Evolutionary conservation across 2,113 vertebrate species (phyloP), one percentile per base, ranked within the genome.

Genomic region (Mola mola): DNA sequence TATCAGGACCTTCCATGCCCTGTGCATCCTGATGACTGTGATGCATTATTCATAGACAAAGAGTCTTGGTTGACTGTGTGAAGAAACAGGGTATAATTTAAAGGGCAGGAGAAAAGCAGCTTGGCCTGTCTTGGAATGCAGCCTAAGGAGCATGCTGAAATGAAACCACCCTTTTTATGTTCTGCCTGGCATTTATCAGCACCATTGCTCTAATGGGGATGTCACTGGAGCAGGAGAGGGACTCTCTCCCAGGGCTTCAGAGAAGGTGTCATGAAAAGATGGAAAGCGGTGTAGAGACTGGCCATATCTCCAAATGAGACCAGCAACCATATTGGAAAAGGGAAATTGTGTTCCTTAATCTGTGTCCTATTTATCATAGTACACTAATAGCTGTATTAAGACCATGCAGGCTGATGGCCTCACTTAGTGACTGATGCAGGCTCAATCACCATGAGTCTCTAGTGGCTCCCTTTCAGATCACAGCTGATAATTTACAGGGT

Each of bases 121-220:
- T 53, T 46, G 73, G 40, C 78, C 77, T 78, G 73, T 72, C 78
- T 82, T 83, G 67, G 49, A 85, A 59, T 68, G 67, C 66, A 71
- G 85, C 77, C 83, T 28, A 61, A 83, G 78, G 68, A 88, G 84
- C 77, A 82, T 43, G 48, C 66, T 76, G 48, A 87, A 80, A 84
- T 80, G 78, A 89, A 85, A 71, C 66, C 65, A 64, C 64, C 70
- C 70, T 81, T 76, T 83, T 72, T 71, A 83, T 91, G 89, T 90
- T 90, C 87, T 87, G 79, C 75, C 75, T 87, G 77, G 77, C 86
- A 90, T 92, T 92, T 85, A 90, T 92, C 89, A 90, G 72, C 68
- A 55, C 64, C 76, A 87, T 83, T 81, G 80, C 82, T 86, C 73
- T 92, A 90, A 91, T 91, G 85, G 86, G 77, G 75, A 85, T 87